Percentiles rank a stretch among this genome's conserved stretches.
Conservation (phyloP, 2,888 invertebrate species). For the Spicauda simplicius region DNA sequence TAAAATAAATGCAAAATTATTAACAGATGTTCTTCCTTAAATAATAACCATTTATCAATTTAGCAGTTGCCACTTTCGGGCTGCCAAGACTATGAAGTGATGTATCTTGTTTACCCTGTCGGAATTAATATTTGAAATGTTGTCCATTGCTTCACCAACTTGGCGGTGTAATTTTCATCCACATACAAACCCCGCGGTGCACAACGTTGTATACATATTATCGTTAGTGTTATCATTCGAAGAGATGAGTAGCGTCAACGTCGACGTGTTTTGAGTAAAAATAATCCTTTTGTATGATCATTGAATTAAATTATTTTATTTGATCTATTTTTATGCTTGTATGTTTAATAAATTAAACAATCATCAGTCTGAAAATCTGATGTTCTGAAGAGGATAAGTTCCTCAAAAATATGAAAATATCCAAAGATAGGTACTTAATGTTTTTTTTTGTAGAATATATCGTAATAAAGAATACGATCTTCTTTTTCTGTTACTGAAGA, state of each 20-base stretch:
- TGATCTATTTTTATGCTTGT: not conserved
- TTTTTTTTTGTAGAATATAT: no score
- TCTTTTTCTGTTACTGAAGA: no score
- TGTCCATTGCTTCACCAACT: conserved; percentile 11
- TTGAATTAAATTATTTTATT: not conserved
- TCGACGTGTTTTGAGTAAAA: conserved; percentile 3
- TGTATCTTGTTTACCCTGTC: not conserved
- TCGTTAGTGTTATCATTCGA: not conserved
- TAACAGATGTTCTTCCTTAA: not conserved
- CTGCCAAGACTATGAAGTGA: not conserved
- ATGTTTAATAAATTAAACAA: not conserved
- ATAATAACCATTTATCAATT: not conserved
- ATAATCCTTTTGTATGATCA: not conserved
- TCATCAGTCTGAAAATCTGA: no score
- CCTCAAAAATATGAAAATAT: no score
- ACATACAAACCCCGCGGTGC: conserved; percentile 4
- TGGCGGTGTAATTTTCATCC: no score
- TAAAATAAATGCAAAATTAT: no score
- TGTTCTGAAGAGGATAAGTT: no score
- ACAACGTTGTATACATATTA: not conserved
- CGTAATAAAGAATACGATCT: no score
- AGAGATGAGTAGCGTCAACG: conserved; percentile 19
- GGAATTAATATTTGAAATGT: not conserved
- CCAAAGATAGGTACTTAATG: no score
- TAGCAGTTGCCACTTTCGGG: not conserved